Percentiles rank a stretch among this genome's conserved stretches.
Conservation (phyloP, 1,140 invertebrate species). For the Drosophila malerkotliana region DNA sequence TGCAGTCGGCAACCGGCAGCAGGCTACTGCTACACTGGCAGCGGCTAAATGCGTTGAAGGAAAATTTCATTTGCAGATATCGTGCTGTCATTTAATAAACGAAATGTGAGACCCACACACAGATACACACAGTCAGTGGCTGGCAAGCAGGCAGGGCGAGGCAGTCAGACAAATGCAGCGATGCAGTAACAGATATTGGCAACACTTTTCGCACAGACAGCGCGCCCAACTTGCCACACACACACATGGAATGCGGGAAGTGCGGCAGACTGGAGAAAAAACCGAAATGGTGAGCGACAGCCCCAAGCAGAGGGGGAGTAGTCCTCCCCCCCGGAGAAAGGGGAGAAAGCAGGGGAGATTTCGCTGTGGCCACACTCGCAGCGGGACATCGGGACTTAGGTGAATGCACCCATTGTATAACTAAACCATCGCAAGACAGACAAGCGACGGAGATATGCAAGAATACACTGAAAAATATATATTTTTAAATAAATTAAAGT, state of each 20-base stretch:
- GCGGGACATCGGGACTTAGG: constrained; percentile 66
- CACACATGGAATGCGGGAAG: constrained; percentile 49
- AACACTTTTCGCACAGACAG: constrained; percentile 73
- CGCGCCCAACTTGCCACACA: not conserved
- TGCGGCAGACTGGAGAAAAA: constrained; percentile 60
- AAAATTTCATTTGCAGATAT: constrained; percentile 84
- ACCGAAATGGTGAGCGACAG: constrained; percentile 52
- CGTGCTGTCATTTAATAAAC: constrained; percentile 83
- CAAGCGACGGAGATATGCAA: constrained; percentile 51
- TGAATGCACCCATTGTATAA: constrained; percentile 83
- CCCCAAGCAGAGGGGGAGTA: constrained; percentile 17
- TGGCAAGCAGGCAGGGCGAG: not conserved
- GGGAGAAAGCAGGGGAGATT: constrained; percentile 5
- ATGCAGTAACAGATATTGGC: constrained; percentile 81
- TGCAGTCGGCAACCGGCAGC: constrained; percentile 40
- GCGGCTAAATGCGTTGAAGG: constrained; percentile 76
- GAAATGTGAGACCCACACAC: constrained; percentile 64
- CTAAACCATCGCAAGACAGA: constrained; percentile 71
- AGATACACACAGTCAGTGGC: constrained; percentile 22
- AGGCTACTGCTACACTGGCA: not conserved
- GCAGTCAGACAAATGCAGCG: constrained; percentile 63
- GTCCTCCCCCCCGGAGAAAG: not conserved
- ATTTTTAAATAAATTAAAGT: not conserved
- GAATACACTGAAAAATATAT: constrained; percentile 4
- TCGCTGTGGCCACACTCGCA: constrained; percentile 50